phyloP scores from a whole-genome alignment of 2,113 vertebrate species.

The Anser brachyrhynchus region DNA sequence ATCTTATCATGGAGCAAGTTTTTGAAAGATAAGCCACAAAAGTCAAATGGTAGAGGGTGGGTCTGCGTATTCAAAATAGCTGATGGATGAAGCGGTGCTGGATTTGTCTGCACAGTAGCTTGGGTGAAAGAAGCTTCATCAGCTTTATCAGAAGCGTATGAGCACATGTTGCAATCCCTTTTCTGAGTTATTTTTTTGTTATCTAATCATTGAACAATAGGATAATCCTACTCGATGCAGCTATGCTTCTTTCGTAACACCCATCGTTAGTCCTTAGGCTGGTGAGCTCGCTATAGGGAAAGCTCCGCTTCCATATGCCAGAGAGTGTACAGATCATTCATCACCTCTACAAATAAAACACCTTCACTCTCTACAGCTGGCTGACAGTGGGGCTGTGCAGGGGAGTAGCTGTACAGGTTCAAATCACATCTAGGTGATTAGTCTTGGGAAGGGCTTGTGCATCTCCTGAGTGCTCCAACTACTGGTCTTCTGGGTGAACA shows the following conservation, averaged over 20 bases:
- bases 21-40: conserved; percentile 9
- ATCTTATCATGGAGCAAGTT: neutral
- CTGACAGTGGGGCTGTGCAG: neutral
- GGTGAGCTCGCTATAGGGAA: neutral
- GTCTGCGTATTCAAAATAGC: neutral
- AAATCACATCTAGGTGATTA: neutral
- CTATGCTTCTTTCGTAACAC: neutral
- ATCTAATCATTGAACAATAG: neutral
- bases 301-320: neutral
- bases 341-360: neutral
- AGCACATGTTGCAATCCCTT: neutral
- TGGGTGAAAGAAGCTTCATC: neutral
- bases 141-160: neutral
- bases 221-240: neutral
- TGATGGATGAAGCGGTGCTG: neutral
- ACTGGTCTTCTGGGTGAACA: neutral
- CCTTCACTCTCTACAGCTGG: neutral
- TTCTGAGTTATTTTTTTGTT: neutral
- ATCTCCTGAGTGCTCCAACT: neutral
- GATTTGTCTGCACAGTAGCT: neutral
- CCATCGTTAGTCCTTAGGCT: neutral
- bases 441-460: neutral
- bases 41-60: neutral
- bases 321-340: neutral
- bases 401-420: neutral